phyloP scores from a whole-genome alignment of 2,113 vertebrate genomes.

The Picathartes gymnocephalus region DNA sequence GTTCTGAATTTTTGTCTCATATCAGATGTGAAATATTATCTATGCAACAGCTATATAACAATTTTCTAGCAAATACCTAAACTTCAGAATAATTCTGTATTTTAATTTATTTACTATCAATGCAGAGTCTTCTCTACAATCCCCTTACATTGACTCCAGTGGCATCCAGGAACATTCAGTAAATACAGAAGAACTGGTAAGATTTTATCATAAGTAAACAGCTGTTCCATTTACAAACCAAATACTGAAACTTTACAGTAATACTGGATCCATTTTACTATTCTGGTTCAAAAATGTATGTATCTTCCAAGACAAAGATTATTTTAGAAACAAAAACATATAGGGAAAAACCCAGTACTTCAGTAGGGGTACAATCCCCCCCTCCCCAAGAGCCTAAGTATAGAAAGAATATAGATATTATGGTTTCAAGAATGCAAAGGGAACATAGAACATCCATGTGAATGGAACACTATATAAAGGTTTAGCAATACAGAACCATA shows the following conservation, averaged over 20 bases:
- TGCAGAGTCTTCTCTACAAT: background rate
- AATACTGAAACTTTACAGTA: background rate
- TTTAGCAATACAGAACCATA: background rate
- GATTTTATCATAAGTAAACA: background rate
- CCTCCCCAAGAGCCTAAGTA: background rate
- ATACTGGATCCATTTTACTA: background rate
- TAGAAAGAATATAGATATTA: background rate
- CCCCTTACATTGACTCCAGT: background rate
- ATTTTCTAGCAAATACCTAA: background rate
- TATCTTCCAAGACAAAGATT: background rate
- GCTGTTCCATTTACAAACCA: background rate
- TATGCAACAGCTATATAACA: rapidly evolving
- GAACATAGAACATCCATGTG: background rate
- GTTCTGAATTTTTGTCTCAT: background rate
- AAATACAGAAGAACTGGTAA: background rate
- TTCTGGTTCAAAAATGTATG: background rate
- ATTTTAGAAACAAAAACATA: background rate
- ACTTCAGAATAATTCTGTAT: background rate
- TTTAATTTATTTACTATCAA: background rate
- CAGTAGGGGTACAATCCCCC: background rate
- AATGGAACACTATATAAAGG: background rate
- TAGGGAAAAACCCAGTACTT: background rate
- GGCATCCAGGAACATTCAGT: background rate
- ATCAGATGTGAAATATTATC: background rate
- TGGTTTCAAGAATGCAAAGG: background rate